These are phyloP conservation scores for Caenorhabditis inopinata DNA, from an alignment of 1,140 invertebrate species.

Conservation along the genomic window DNA sequence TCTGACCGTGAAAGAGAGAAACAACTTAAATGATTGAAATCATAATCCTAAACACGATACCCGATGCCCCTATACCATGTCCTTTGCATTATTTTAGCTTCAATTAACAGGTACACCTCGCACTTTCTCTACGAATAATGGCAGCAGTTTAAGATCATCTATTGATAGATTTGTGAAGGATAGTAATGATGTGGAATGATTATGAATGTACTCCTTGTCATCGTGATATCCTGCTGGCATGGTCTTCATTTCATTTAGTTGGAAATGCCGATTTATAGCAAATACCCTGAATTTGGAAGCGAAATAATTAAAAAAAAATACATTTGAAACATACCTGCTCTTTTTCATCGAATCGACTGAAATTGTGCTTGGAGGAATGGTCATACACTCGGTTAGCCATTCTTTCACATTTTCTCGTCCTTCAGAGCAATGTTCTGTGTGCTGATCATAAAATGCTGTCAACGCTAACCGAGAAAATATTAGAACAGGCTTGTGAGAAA, in stretches of 20 bases:
- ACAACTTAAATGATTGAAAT: no score
- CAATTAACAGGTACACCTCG: no score
- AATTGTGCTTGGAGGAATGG: not conserved
- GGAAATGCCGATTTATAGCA: not conserved
- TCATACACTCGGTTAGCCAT: not conserved
- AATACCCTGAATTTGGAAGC: not conserved
- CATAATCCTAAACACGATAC: no score
- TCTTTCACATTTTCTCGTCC: not conserved
- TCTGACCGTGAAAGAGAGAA: no score
- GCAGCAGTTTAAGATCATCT: not conserved
- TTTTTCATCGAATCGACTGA: not conserved
- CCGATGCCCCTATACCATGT: no score
- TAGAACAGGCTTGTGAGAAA: not conserved
- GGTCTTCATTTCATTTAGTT: slow-evolving; percentile 15
- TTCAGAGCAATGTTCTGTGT: not conserved
- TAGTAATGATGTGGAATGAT: not conserved
- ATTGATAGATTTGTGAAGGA: not conserved
- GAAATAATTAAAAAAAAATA: not conserved
- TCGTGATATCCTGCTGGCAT: not conserved
- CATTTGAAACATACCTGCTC: not conserved
- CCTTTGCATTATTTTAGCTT: no score
- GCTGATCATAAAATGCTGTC: not conserved
- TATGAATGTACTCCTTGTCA: slow-evolving; percentile 6
- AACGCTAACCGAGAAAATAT: not conserved
- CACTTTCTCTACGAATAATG: not conserved